Evolutionary conservation across 2,888 invertebrate genomes (phyloP).

Genomic region (Anaspis maculata): DNA sequence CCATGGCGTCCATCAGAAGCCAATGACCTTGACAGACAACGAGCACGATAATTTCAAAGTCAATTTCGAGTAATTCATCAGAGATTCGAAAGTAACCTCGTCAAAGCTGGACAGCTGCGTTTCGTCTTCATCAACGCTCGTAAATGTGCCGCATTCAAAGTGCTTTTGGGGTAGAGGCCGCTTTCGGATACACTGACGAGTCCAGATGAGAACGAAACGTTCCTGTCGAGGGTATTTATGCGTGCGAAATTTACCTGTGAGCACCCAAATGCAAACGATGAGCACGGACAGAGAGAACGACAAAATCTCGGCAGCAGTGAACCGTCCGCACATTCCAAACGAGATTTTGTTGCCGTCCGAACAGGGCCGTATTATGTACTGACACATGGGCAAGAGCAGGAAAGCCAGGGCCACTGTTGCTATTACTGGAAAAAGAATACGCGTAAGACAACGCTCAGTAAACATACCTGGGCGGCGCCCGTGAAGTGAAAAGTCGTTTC

Average conservation of each 20-base stretch:
- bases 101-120: no score
- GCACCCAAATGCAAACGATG: slow-evolving; percentile 95
- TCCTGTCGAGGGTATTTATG: no score
- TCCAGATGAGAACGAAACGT: no score
- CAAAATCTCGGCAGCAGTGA: slow-evolving; percentile 88
- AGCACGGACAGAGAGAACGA: slow-evolving; percentile 86
- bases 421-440: slow-evolving; percentile 56
- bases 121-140: no score
- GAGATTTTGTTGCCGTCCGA: slow-evolving; percentile 79
- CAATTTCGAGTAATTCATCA: no score
- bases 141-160: no score
- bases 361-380: slow-evolving; percentile 83
- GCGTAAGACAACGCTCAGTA: slow-evolving; percentile 3
- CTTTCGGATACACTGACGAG: no score
- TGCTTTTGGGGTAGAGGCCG: no score
- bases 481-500: no score
- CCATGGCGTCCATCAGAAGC: slow-evolving; percentile 98
- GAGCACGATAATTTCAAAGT: no score
- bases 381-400: slow-evolving; percentile 93
- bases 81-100: no score
- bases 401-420: slow-evolving; percentile 96
- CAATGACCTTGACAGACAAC: slow-evolving; percentile 64
- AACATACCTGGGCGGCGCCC: neutral
- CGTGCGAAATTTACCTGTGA: slow-evolving; percentile 73
- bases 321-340: slow-evolving; percentile 86